A percentile compares a stretch with the other conserved stretches of the same genome.
phyloP scores from a whole-genome alignment of 2,888 invertebrate genomes.

The Ligdia adustata region DNA sequence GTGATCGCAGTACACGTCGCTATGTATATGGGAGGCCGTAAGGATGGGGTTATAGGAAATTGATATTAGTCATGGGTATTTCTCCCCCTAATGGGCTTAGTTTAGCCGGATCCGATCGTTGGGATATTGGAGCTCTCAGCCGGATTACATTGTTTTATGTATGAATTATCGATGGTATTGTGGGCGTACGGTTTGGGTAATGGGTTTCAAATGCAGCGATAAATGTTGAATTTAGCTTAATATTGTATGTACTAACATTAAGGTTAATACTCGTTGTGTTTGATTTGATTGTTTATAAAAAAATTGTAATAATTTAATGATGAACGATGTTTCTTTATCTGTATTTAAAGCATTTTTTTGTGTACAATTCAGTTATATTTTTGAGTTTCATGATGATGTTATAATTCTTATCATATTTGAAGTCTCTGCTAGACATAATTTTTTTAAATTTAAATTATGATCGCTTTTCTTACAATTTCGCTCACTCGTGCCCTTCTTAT shows the following conservation, averaged over 20 bases:
- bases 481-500: no score
- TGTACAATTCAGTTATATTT: no score
- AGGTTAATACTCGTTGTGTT: no score
- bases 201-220: neutral
- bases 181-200: neutral
- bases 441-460: no score
- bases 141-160: slow-evolving; percentile 9
- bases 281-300: no score
- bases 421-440: no score
- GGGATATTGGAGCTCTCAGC: slow-evolving; percentile 10
- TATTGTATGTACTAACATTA: no score
- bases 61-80: slow-evolving; percentile 31
- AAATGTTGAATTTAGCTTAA: neutral
- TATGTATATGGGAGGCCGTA: slow-evolving; percentile 2
- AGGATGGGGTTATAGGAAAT: slow-evolving; percentile 20
- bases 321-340: no score
- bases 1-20: neutral
- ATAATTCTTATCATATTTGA: no score
- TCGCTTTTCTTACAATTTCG: neutral
- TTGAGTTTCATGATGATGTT: no score
- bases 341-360: no score
- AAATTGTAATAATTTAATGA: no score
- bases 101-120: slow-evolving; percentile 25
- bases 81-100: slow-evolving; percentile 28
- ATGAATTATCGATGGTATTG: slow-evolving; percentile 4